Base-by-base conservation (phyloP, 2,888 invertebrate species). In the Suillia variegata region DNA sequence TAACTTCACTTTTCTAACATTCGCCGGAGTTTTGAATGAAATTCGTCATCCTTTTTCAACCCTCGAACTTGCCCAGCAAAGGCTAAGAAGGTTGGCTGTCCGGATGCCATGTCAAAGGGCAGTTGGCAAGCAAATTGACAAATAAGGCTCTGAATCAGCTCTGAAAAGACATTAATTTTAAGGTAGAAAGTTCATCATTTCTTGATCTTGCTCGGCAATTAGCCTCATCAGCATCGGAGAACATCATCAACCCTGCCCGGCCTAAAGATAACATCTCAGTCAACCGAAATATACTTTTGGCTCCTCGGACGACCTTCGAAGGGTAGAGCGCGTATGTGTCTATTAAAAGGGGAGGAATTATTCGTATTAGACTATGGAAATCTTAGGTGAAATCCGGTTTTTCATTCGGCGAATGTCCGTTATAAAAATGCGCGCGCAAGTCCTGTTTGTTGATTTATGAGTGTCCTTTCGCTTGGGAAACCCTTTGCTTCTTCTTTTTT, bases 121-220 rank as follows among this genome's bases (percentile, higher is more conserved):
- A 21, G n/a, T 42, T 42, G 34, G 22, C 34, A 21, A 20, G 24
- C 42, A 61, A 61, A 57, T 50, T 54, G 56, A 56, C 57, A 57
- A 50, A 57, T 56, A 48, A 17, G 38, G 52, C 47, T 31, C 20
- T 22, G 6, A 22, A 38, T 42, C 42, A 24, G 13, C 22, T 15
- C 5, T 8, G 6, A 15, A 24, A 42, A 54, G 61, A 58, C 21
- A 50, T 53, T 31, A 56, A 21, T 61, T 63, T 63, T 61, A 22
- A 49, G 48, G 55, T 49, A 52, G 54, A 63, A 63, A 63, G 58
- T 60, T 58, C 56, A 58, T 38, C 34, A 55, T 61, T 61, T 58
- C 31, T 15, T 54, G 55, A 56, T 45, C 42, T 49, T 26, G 1
- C 21, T 18, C 26, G 13, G 34, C 47, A 49, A 47, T 58, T 50